Conservation (phyloP, 92 coral and sea anemone genomes). For the Diadumene lineata region DNA sequence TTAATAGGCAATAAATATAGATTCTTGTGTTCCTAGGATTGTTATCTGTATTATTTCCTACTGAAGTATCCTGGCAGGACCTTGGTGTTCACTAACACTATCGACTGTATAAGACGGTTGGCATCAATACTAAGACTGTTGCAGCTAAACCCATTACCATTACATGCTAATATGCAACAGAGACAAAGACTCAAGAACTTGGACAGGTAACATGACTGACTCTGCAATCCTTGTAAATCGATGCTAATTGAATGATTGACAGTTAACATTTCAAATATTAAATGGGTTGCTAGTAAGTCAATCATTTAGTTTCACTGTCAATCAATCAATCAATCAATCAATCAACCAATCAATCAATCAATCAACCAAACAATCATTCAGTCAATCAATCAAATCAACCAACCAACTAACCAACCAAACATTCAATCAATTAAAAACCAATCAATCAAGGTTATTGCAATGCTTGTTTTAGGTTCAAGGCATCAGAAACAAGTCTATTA, state of each 20-base stretch:
- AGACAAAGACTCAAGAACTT: constrained; percentile 93
- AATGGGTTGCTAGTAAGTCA: neutral
- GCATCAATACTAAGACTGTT: constrained; percentile 76
- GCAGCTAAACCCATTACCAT: constrained; percentile 78
- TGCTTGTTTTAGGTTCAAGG: constrained; percentile 58
- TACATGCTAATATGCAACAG: constrained; percentile 97
- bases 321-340: neutral
- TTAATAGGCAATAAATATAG: neutral
- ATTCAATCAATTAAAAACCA: neutral
- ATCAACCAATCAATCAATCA: neutral
- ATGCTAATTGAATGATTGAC: no score
- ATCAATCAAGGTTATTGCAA: neutral
- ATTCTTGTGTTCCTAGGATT: constrained; percentile 55
- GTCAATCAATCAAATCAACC: neutral
- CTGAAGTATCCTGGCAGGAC: constrained; percentile 93
- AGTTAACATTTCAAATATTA: neutral
- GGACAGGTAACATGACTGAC: constrained; percentile 63
- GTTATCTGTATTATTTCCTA: constrained; percentile 85
- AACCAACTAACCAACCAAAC: neutral
- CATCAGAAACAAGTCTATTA: constrained; percentile 69
- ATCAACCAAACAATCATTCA: neutral
- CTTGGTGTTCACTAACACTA: constrained; percentile 88
- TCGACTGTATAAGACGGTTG: constrained; percentile 91
- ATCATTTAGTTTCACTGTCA: neutral
- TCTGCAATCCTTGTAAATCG: neutral